Percentiles rank a stretch among this genome's conserved stretches.
These are phyloP conservation scores for Zophobas morio DNA, from an alignment of 1,140 invertebrate genomes.

Conservation along the genomic window DNA sequence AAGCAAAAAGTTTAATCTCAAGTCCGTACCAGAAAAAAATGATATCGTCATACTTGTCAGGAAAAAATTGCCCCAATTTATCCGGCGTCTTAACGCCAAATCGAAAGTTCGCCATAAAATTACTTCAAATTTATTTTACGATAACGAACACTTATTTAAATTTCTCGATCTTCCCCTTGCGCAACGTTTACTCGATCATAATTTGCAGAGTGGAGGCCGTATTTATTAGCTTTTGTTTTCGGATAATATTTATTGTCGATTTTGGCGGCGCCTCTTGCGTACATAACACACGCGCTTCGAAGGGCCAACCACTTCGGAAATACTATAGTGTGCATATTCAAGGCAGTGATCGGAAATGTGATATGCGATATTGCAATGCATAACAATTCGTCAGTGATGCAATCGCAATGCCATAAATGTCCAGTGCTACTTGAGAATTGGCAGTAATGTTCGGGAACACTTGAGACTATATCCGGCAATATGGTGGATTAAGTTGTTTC, in stretches of 20 bases:
- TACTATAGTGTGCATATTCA: too few species aligned
- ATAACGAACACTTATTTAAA: constrained; percentile 38
- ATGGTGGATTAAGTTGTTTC: too few species aligned
- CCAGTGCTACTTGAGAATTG: too few species aligned
- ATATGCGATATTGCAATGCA: too few species aligned
- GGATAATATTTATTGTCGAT: constrained; percentile 38
- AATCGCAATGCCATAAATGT: too few species aligned
- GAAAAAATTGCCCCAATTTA: constrained; percentile 37
- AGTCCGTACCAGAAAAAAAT: constrained; percentile 30
- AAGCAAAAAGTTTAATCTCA: constrained; percentile 41
- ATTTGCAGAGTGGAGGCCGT: constrained; percentile 15
- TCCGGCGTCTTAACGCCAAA: constrained; percentile 37
- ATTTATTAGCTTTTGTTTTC: constrained; percentile 35
- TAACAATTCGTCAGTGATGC: too few species aligned
- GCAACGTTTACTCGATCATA: constrained; percentile 25
- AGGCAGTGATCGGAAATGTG: too few species aligned
- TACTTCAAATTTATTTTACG: constrained; percentile 40
- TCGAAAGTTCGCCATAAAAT: constrained; percentile 35
- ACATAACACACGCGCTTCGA: neutral
- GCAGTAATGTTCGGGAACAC: too few species aligned
- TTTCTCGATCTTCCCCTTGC: constrained; percentile 13
- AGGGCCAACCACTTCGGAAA: too few species aligned
- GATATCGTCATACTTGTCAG: constrained; percentile 39
- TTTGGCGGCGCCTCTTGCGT: constrained; percentile 10
- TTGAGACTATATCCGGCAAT: too few species aligned